Conservation (phyloP, 2,113 vertebrate genomes). For the Catharus fuscescens region DNA sequence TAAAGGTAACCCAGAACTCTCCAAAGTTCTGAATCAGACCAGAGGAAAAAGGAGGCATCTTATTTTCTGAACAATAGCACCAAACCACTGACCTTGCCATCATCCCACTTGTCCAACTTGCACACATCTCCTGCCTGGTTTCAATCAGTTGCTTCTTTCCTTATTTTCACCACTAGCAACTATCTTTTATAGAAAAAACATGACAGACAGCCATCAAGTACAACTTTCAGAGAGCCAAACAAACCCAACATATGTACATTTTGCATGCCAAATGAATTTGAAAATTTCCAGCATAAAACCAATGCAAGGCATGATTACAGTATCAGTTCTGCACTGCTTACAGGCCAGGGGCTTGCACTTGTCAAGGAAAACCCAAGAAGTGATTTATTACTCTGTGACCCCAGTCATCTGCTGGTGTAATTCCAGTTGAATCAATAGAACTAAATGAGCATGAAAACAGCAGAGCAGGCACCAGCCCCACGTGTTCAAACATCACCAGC, state of each 20-base stretch:
- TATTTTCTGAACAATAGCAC: too few species aligned
- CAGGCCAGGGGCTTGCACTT: neutral
- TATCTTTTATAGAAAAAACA: neutral
- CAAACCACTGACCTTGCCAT: neutral
- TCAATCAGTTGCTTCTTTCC: neutral
- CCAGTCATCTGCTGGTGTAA: neutral
- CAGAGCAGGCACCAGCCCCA: neutral
- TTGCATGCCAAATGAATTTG: neutral
- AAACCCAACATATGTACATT: neutral
- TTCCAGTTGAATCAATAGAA: neutral
- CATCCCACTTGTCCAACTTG: neutral
- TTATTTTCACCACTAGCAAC: neutral
- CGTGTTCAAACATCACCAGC: neutral
- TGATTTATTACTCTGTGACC: neutral
- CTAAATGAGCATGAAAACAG: neutral
- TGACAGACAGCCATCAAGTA: neutral
- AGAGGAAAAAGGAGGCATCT: neutral
- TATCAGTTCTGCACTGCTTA: neutral
- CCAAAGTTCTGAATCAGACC: neutral
- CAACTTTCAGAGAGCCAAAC: neutral
- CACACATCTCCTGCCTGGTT: neutral
- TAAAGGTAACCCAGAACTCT: neutral
- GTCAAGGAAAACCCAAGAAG: neutral
- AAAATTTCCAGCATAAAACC: neutral
- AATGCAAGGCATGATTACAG: neutral